Percentiles rank a stretch among this genome's conserved stretches.
phyloP scores from a whole-genome alignment of 1,140 invertebrate species.

The Ctenoplectra terminalis region DNA sequence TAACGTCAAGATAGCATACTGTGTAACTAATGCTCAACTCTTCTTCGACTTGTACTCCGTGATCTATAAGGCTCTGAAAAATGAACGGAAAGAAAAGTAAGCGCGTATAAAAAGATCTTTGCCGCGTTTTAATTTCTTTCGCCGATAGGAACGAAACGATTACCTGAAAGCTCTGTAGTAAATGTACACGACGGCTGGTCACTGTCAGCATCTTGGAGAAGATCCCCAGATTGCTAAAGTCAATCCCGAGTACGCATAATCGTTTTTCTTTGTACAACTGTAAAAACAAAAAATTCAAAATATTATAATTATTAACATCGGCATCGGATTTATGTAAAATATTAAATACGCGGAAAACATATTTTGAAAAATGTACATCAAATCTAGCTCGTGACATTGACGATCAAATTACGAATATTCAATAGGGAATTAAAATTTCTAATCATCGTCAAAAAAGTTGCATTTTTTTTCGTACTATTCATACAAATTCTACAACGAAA shows the following conservation, averaged over 20 bases:
- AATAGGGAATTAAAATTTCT: not conserved
- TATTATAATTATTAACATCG: not conserved
- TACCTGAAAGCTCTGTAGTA: constrained; percentile 88
- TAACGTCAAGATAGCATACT: constrained; percentile 69
- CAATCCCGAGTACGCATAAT: constrained; percentile 85
- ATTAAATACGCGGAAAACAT: not conserved
- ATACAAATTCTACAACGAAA: not conserved
- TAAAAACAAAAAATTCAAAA: constrained; percentile 47
- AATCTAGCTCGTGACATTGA: not conserved
- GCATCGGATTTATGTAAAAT: not conserved
- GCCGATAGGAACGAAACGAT: not conserved
- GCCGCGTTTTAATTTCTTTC: not conserved
- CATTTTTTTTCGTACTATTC: not conserved
- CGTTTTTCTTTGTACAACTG: constrained; percentile 87
- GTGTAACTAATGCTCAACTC: constrained; percentile 83
- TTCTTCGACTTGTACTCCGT: constrained; percentile 84
- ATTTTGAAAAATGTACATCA: not conserved
- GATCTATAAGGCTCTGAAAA: constrained; percentile 85
- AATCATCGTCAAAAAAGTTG: no score
- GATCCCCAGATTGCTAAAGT: constrained; percentile 88
- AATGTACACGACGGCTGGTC: constrained; percentile 86
- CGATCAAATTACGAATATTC: not conserved
- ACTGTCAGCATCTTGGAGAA: constrained; percentile 89
- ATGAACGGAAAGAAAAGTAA: constrained; percentile 2
- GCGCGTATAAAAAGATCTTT: not conserved